A percentile compares a stretch with the other conserved stretches of the same genome.
Evolutionary conservation across 2,888 invertebrate genomes (phyloP).

Genomic region (Parnassius glacialis): DNA sequence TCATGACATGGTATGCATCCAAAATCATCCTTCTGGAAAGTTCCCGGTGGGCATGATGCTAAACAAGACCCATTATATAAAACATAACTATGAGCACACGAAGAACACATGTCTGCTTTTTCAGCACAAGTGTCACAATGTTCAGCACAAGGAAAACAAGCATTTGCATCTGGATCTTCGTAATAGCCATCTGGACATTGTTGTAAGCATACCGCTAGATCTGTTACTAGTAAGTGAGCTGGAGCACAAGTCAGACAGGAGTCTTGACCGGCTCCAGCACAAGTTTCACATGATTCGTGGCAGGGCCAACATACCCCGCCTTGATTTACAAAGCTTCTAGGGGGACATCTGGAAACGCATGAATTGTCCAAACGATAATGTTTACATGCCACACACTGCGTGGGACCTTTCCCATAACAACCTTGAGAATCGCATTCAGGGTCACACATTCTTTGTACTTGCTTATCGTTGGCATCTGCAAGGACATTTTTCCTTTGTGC

Average conservation of each 20-base stretch:
- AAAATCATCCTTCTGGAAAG: constrained; percentile 93
- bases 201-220: constrained; percentile 92
- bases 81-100: constrained; percentile 93
- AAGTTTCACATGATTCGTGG: constrained; percentile 93
- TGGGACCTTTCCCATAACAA: constrained; percentile 91
- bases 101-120: constrained; percentile 91
- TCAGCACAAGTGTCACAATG: constrained; percentile 93
- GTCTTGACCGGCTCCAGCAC: constrained; percentile 92
- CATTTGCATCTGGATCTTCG: constrained; percentile 88
- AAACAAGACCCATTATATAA: constrained; percentile 91
- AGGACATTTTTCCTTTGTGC: constrained; percentile 81
- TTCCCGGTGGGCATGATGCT: constrained; percentile 90
- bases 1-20: constrained; percentile 89
- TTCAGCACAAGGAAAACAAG: constrained; percentile 92
- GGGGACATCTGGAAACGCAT: constrained; percentile 91
- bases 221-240: constrained; percentile 90
- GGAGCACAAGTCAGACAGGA: constrained; percentile 92
- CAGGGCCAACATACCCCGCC: constrained; percentile 92
- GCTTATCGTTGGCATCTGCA: constrained; percentile 82
- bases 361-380: constrained; percentile 91
- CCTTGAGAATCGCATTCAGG: constrained; percentile 89
- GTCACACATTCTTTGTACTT: constrained; percentile 87
- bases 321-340: constrained; percentile 90
- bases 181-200: constrained; percentile 94
- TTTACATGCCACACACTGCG: constrained; percentile 91